A percentile compares a stretch with the other conserved stretches of the same genome.
Conservation (phyloP, 2,113 vertebrate species). For the Petrocephalus microphthalmus region DNA sequence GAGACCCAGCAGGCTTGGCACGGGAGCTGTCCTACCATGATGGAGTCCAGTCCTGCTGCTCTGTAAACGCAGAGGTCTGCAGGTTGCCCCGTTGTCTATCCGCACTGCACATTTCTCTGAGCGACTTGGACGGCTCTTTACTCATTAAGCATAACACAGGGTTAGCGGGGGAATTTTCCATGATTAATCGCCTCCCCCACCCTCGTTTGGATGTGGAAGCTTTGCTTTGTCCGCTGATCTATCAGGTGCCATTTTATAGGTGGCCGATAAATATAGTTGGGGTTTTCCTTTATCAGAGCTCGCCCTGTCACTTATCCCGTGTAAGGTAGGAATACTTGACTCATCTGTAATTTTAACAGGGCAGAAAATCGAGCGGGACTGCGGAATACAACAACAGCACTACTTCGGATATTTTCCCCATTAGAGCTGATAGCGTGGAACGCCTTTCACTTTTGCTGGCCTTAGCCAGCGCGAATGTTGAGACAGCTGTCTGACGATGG, state of each 20-base stretch:
- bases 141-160: background rate
- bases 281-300: conserved; percentile 3
- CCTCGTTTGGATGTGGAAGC: background rate
- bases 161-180: no score
- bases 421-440: background rate
- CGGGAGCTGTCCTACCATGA: background rate
- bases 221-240: background rate
- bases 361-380: background rate
- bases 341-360: background rate
- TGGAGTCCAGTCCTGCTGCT: background rate
- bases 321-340: background rate
- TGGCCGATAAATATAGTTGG: background rate
- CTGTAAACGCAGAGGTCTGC: background rate
- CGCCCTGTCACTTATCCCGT: background rate
- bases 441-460: background rate
- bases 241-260: background rate
- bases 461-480: background rate
- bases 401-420: background rate
- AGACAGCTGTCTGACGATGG: background rate
- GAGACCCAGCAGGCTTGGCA: background rate
- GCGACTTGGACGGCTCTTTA: background rate
- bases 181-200: background rate
- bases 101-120: background rate
- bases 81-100: background rate
- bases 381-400: background rate